Base-by-base conservation (phyloP, 2,888 invertebrate species). In the Hirtodrosophila confusa region DNA sequence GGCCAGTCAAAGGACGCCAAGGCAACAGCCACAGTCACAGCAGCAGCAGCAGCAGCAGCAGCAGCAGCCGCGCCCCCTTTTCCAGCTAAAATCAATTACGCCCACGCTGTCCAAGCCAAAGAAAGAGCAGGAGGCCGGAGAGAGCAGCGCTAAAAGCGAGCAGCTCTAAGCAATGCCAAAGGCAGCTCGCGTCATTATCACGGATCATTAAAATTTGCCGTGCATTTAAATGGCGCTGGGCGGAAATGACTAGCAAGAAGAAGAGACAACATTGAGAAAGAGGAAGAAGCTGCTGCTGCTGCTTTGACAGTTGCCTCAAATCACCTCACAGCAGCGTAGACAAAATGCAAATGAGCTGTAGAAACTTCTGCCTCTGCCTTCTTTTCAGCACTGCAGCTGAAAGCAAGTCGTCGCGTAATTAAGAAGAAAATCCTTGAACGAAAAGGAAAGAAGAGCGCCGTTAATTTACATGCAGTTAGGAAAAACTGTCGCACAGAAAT, bases 191-290 rank as follows among this genome's bases (percentile, higher is more conserved):
- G 70, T 89, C 88, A 88, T 89, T 89, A 88, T 89, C 75, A 89
- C 76, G 86, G 89, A 89, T 88, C 89, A 88, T 89, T 88, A 89
- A 88, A 86, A 86, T 75, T 75, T 85, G 65, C 75, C 77, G 67
- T 73, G 61, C 73, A 69, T 71, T 56, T 55, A 64, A 78, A 75
- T 66, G 61, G 60, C 44, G 69, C 69, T 71, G 75, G 63, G 49
- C 70, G 72, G 71, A 68, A 68, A 68, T 70, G 66, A 49, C 60
- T 74, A 31, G 23, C 63, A 54, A 50, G 43, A 11, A 53, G 51
- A 39, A 50, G 43, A 11, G 49, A 47, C 24, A 53, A 40, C 23
- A 50, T 31, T 8, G 17, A 17, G 17, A 2, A 53, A 45, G 55
- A 45, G 58, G 55, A 37, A 50, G 43, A 29, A 58, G 3, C 17